Conservation (phyloP, 2,888 invertebrate genomes). For the Pycnomerus fuliginosus region DNA sequence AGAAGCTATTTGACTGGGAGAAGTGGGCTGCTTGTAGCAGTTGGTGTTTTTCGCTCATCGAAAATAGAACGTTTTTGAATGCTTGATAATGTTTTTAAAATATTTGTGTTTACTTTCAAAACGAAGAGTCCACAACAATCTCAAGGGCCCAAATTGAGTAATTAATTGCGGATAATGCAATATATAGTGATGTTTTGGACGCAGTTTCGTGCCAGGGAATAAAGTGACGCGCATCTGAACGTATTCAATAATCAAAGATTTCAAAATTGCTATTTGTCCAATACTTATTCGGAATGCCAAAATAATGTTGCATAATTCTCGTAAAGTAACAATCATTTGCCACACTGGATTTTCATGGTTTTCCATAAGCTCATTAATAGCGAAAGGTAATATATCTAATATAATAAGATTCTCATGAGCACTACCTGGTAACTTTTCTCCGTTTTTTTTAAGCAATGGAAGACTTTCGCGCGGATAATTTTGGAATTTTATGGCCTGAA, state of each 20-base stretch:
- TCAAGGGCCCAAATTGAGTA: slow-evolving; percentile 27
- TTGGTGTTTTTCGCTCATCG: too few species aligned
- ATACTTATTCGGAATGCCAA: background rate
- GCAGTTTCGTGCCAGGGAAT: slow-evolving; percentile 17
- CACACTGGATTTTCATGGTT: background rate
- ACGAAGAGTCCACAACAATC: slow-evolving; percentile 26
- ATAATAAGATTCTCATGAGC: background rate
- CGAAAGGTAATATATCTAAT: background rate
- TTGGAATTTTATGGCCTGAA: background rate
- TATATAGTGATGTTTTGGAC: slow-evolving; percentile 32
- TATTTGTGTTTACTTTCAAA: slow-evolving; percentile 30
- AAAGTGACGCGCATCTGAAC: background rate
- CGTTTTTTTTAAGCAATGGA: background rate
- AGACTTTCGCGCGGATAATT: background rate
- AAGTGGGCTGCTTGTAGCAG: slow-evolving; percentile 8
- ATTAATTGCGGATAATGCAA: slow-evolving; percentile 30
- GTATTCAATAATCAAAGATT: background rate
- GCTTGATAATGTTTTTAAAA: slow-evolving; percentile 23
- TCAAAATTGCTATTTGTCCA: background rate
- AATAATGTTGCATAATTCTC: background rate
- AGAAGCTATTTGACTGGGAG: too few species aligned
- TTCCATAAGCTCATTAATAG: too few species aligned
- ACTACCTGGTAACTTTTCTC: background rate
- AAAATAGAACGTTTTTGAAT: slow-evolving; percentile 19
- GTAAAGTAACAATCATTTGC: background rate